Evolutionary conservation across 2,888 invertebrate genomes (phyloP).

Genomic region (Dicranocentrus wangi): DNA sequence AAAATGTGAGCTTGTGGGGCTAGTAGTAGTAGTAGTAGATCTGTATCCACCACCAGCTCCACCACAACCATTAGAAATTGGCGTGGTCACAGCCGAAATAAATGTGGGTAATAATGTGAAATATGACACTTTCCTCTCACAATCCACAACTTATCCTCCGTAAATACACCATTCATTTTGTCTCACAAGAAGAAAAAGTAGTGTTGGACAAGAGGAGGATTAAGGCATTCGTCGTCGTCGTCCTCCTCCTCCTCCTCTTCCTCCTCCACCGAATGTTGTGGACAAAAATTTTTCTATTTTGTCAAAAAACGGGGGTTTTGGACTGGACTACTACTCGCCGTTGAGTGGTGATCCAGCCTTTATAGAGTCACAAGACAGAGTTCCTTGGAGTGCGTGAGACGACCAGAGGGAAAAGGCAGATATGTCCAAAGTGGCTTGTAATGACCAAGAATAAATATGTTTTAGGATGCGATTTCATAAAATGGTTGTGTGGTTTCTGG

Average conservation of each 20-base stretch:
- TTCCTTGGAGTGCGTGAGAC: no score
- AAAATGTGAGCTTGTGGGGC: neutral
- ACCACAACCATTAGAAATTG: conserved; percentile 12
- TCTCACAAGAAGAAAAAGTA: neutral
- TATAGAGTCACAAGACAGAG: no score
- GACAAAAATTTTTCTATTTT: no score
- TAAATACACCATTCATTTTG: neutral
- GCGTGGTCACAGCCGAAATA: neutral
- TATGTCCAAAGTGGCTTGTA: conserved; percentile 40
- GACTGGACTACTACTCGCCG: no score
- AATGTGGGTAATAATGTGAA: neutral
- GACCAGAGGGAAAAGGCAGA: conserved; percentile 19
- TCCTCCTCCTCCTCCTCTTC: no score
- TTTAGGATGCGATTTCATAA: conserved; percentile 29
- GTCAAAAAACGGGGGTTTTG: no score
- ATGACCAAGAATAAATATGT: conserved; percentile 34
- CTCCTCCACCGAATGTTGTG: no score
- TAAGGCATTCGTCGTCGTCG: no score
- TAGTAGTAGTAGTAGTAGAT: no score
- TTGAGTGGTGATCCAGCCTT: no score
- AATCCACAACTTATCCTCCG: conserved; percentile 5
- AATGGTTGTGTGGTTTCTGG: conserved; percentile 21
- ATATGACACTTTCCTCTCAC: neutral
- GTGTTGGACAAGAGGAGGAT: neutral
- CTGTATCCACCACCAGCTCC: no score